Percentiles rank a stretch among this genome's conserved stretches.
Evolutionary conservation across 1,140 invertebrate genomes (phyloP).

Genomic region (honey bee (Apis mellifera)): Amel_HAv3.1 CM009942.2:3100001-3100500

Average conservation of each 20-base stretch:
- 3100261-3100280: constrained; percentile 11
- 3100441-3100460: constrained; percentile 87
- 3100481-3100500: constrained; percentile 86
- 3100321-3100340: constrained; percentile 57
- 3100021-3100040: constrained; percentile 88
- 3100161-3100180: constrained; percentile 22
- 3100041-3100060: constrained; percentile 81
- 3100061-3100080: constrained; percentile 29
- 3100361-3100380: constrained; percentile 75
- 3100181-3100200: constrained; percentile 69
- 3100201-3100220: constrained; percentile 62
- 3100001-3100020: constrained; percentile 91
- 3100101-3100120: constrained; percentile 24
- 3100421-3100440: constrained; percentile 79
- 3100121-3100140: constrained; percentile 17
- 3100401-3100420: constrained; percentile 81
- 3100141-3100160: background rate
- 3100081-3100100: constrained; percentile 43
- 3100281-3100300: constrained; percentile 42
- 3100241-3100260: constrained; percentile 29
- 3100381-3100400: constrained; percentile 82
- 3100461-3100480: constrained; percentile 88
- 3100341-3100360: constrained; percentile 48
- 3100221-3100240: constrained; percentile 31
- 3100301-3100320: constrained; percentile 54